A percentile compares a stretch with the other conserved stretches of the same genome.
These are phyloP conservation scores for Myxocyprinus asiaticus DNA, from an alignment of 2,113 vertebrate genomes.

Conservation along the genomic window DNA sequence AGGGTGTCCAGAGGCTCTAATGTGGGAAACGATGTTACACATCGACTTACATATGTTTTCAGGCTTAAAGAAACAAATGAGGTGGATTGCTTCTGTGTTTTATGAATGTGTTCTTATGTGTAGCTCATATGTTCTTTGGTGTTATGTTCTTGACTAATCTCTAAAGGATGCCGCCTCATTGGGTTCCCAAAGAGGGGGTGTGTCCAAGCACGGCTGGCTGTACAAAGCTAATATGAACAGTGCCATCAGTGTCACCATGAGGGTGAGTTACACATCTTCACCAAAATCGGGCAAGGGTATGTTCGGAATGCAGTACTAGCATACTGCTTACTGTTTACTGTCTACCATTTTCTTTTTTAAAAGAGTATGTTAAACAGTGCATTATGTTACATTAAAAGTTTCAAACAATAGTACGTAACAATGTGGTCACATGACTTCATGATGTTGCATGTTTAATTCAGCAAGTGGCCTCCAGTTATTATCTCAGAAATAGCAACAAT, in stretches of 20 bases:
- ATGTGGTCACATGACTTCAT: too few species aligned
- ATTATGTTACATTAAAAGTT: too few species aligned
- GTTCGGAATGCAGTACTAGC: too few species aligned
- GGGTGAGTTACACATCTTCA: conserved; percentile 87
- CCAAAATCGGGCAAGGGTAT: too few species aligned
- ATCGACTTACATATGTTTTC: not conserved
- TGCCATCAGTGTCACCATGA: conserved; percentile 97
- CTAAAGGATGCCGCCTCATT: conserved; percentile 89
- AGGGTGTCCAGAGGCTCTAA: conserved; percentile 5
- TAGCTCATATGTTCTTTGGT: conserved; percentile 2
- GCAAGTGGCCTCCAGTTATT: too few species aligned
- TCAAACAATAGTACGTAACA: too few species aligned
- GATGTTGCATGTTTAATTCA: too few species aligned
- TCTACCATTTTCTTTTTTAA: too few species aligned
- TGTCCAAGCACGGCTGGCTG: conserved; percentile 96
- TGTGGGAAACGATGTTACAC: conserved; percentile 18
- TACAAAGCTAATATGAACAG: conserved; percentile 99
- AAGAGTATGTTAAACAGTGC: too few species aligned
- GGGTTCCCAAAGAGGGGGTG: conserved; percentile 92
- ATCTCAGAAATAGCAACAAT: too few species aligned
- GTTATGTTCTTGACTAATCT: conserved; percentile 13
- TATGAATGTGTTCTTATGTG: conserved; percentile 26
- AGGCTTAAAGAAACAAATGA: conserved; percentile 9
- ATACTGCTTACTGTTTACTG: too few species aligned
- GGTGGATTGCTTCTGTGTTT: conserved; percentile 26